Percentiles rank a stretch among this genome's conserved stretches.
Evolutionary conservation across 2,113 vertebrate genomes (phyloP).

Genomic region (Festucalex cinctus): DNA sequence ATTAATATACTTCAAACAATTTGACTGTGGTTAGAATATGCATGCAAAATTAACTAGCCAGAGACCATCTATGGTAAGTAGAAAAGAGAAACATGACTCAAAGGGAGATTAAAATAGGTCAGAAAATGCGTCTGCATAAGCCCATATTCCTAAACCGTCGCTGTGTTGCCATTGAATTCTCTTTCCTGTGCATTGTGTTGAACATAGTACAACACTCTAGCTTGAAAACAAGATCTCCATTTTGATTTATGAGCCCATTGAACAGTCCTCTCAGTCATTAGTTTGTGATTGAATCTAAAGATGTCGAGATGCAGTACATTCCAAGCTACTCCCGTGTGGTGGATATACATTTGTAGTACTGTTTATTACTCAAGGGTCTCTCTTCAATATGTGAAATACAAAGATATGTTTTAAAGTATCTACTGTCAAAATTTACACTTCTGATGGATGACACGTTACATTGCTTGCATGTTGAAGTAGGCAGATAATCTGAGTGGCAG

Average conservation of each 20-base stretch:
- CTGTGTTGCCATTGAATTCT: slow-evolving; percentile 27
- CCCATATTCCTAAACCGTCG: slow-evolving; percentile 33
- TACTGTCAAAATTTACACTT: neutral
- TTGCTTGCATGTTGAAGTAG: neutral
- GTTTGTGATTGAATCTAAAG: slow-evolving; percentile 35
- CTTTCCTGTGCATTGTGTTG: slow-evolving; percentile 30
- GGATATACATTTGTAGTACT: slow-evolving; percentile 51
- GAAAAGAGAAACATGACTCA: slow-evolving; percentile 40
- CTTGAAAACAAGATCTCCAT: slow-evolving; percentile 35
- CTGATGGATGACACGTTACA: neutral
- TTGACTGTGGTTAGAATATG: slow-evolving; percentile 28
- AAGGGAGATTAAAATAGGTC: slow-evolving; percentile 48
- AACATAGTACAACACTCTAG: slow-evolving; percentile 21
- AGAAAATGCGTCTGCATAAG: slow-evolving; percentile 31
- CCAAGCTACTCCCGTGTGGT: slow-evolving; percentile 31
- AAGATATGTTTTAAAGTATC: neutral
- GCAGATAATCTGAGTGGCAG: neutral
- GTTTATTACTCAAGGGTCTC: slow-evolving; percentile 6
- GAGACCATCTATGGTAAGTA: slow-evolving; percentile 22
- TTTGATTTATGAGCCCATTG: slow-evolving; percentile 34
- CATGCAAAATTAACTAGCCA: slow-evolving; percentile 28
- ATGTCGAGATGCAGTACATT: slow-evolving; percentile 21
- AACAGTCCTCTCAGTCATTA: slow-evolving; percentile 52
- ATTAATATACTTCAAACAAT: slow-evolving; percentile 33
- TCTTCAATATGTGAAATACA: neutral